Conservation (phyloP, 2,888 invertebrate species). For the Tinea semifulvella region DNA sequence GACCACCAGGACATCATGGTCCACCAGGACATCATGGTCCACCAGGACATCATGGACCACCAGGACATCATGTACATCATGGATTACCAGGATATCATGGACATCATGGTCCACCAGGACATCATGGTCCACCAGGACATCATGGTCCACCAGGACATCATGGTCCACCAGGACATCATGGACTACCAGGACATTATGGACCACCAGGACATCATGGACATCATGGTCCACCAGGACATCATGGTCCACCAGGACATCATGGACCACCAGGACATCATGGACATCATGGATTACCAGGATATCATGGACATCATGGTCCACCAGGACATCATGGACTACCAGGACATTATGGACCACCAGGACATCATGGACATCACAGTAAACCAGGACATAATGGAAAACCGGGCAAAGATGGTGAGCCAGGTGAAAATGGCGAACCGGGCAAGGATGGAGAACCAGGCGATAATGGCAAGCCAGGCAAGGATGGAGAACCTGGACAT, state of each 20-base stretch:
- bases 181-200: not conserved
- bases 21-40: not conserved
- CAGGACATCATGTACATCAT: not conserved
- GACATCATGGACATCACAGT: not conserved
- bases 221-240: not conserved
- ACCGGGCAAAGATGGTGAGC: not conserved
- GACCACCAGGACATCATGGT: not conserved
- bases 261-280: slow-evolving; percentile 2
- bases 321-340: not conserved
- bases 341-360: not conserved
- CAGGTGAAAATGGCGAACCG: slow-evolving; percentile 7
- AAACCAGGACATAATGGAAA: not conserved
- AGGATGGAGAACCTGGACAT: not conserved
- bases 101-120: not conserved
- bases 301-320: not conserved
- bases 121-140: not conserved
- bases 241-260: not conserved
- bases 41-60: not conserved
- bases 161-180: not conserved
- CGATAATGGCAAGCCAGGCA: not conserved
- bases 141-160: not conserved
- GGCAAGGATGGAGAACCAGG: not conserved
- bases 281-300: not conserved
- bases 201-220: not conserved
- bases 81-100: not conserved